These are phyloP conservation scores for Platalea minor DNA, from an alignment of 2,797 vertebrate genomes.

Conservation along the genomic window DNA sequence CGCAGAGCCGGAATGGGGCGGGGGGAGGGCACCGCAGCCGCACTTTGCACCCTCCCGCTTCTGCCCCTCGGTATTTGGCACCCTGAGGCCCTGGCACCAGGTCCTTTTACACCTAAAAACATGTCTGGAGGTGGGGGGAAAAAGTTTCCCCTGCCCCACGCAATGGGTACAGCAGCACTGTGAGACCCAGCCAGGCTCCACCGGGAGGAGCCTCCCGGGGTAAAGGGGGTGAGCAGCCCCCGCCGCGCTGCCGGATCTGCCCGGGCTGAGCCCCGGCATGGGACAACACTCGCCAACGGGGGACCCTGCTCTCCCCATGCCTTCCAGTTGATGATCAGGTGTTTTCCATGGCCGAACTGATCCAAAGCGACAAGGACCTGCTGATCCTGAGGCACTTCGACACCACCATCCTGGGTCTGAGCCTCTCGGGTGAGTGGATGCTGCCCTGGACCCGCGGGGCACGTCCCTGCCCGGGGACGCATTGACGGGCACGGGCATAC, in stretches of 20 bases:
- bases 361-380: neutral
- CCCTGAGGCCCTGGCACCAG: neutral
- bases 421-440: neutral
- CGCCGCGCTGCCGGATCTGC: accelerated
- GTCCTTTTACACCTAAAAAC: neutral
- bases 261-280: accelerated
- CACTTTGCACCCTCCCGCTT: neutral
- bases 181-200: neutral
- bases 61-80: neutral
- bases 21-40: neutral
- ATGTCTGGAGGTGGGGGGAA: accelerated
- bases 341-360: accelerated
- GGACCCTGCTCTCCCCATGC: neutral
- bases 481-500: accelerated
- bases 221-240: neutral
- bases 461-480: too few relatives aligned
- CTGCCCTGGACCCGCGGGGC: accelerated
- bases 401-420: accelerated
- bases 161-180: accelerated
- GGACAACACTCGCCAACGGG: accelerated
- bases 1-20: accelerated
- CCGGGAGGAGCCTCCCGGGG: neutral
- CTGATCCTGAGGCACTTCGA: neutral
- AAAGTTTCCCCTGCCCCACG: neutral
- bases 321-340: neutral